A percentile compares a stretch with the other conserved stretches of the same genome.
Conservation (phyloP, 2,797 vertebrate species). For the Hippoglossus hippoglossus region DNA sequence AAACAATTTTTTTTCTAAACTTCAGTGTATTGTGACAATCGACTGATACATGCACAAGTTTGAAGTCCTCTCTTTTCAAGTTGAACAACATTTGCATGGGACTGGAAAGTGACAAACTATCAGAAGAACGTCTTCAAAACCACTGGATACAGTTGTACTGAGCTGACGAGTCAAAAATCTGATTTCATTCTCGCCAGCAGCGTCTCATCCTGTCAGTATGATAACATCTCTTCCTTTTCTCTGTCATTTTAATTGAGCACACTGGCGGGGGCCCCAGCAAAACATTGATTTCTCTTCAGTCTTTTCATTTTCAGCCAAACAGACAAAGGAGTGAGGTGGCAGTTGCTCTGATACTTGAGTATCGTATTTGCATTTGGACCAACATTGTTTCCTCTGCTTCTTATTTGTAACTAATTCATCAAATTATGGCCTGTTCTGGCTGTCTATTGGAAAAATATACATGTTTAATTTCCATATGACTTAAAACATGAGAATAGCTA, state of each 20-base stretch:
- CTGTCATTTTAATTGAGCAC: conserved; percentile 51
- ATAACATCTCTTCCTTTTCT: conserved; percentile 28
- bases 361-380: neutral
- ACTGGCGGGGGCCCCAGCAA: conserved; percentile 7
- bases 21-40: conserved; percentile 25
- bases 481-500: neutral
- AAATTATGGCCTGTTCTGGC: neutral
- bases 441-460: neutral
- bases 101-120: neutral
- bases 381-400: neutral
- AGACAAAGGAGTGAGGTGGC: conserved; percentile 7
- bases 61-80: conserved; percentile 9
- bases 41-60: neutral
- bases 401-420: neutral
- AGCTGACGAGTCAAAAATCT: conserved; percentile 14
- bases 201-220: conserved; percentile 19
- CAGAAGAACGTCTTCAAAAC: conserved; percentile 14
- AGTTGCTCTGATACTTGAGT: conserved; percentile 1
- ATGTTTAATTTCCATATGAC: neutral
- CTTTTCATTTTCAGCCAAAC: conserved; percentile 22
- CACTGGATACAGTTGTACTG: neutral
- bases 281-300: conserved; percentile 34
- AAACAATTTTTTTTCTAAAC: conserved; percentile 16
- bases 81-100: neutral
- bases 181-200: too few species aligned